These are phyloP conservation scores for Halictus quadricinctus DNA, from an alignment of 2,888 invertebrate species.

Conservation along the genomic window DNA sequence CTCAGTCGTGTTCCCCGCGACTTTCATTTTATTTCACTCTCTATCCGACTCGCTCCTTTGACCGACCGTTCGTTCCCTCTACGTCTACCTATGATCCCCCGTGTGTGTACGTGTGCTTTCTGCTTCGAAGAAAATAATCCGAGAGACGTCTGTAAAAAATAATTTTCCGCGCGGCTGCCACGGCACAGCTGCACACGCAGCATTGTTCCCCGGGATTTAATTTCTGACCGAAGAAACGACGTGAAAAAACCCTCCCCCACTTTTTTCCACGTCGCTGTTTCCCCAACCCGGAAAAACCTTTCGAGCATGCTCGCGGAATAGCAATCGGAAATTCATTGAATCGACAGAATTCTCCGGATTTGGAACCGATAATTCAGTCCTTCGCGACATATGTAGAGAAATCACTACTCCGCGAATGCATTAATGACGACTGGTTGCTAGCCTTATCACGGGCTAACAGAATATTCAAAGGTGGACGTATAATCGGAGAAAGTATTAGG, in stretches of 20 bases:
- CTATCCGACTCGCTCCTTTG: conserved; percentile 21
- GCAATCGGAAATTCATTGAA: neutral
- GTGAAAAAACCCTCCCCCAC: conserved; percentile 27
- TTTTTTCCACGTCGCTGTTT: no score
- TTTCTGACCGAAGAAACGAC: conserved; percentile 47
- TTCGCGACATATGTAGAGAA: no score
- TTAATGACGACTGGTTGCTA: neutral
- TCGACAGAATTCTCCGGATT: neutral
- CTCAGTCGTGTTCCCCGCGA: conserved; percentile 29
- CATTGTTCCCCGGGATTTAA: conserved; percentile 54
- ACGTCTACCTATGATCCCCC: no score
- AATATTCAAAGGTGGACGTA: conserved; percentile 36
- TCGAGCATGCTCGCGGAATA: neutral
- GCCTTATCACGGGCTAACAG: conserved; percentile 41
- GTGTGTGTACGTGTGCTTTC: conserved; percentile 21
- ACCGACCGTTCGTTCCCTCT: neutral
- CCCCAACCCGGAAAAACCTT: neutral
- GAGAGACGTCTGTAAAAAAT: conserved; percentile 52
- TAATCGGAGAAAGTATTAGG: no score
- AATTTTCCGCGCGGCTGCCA: conserved; percentile 53
- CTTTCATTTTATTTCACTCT: conserved; percentile 36
- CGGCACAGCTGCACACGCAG: conserved; percentile 46
- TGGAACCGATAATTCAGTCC: no score
- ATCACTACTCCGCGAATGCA: neutral
- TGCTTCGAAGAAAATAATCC: conserved; percentile 57